Percentiles rank a stretch among this genome's conserved stretches.
These are phyloP conservation scores for Lasioglossum zephyrum DNA, from an alignment of 2,888 invertebrate species.

Conservation along the genomic window DNA sequence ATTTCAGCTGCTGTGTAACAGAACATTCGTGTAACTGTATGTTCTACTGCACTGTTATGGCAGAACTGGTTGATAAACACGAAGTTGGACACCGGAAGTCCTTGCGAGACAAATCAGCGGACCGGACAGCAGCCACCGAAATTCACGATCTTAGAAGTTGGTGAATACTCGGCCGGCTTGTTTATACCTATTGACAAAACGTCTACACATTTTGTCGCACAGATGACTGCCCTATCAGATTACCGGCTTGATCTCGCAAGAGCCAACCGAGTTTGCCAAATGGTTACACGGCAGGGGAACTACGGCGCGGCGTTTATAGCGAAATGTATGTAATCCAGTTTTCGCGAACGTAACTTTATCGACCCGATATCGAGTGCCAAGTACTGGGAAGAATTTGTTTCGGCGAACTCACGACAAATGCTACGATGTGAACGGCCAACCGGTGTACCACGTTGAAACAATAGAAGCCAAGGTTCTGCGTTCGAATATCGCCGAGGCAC, in stretches of 20 bases:
- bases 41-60: not conserved
- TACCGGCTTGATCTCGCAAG: slow-evolving; percentile 69
- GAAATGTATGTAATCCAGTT: slow-evolving; percentile 60
- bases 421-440: not conserved
- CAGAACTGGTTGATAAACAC: not conserved
- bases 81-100: not conserved
- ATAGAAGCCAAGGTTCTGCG: not conserved
- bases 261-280: slow-evolving; percentile 67
- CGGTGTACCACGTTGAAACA: not conserved
- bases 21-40: not conserved
- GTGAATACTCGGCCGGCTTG: not conserved
- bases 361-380: slow-evolving; percentile 60
- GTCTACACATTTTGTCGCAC: slow-evolving; percentile 55
- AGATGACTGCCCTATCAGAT: slow-evolving; percentile 66
- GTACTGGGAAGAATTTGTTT: slow-evolving; percentile 22
- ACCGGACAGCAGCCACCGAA: not conserved
- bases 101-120: not conserved
- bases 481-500: not conserved
- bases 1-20: not conserved
- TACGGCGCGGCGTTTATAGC: slow-evolving; percentile 17
- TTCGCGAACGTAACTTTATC: slow-evolving; percentile 59
- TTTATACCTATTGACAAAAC: slow-evolving; percentile 52
- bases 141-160: slow-evolving; percentile 23
- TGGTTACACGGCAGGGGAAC: slow-evolving; percentile 38
- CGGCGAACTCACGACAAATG: not conserved